Percentiles rank a stretch among this genome's conserved stretches.
Conservation (phyloP, 2,113 vertebrate genomes). For the Halichoerus grypus region DNA sequence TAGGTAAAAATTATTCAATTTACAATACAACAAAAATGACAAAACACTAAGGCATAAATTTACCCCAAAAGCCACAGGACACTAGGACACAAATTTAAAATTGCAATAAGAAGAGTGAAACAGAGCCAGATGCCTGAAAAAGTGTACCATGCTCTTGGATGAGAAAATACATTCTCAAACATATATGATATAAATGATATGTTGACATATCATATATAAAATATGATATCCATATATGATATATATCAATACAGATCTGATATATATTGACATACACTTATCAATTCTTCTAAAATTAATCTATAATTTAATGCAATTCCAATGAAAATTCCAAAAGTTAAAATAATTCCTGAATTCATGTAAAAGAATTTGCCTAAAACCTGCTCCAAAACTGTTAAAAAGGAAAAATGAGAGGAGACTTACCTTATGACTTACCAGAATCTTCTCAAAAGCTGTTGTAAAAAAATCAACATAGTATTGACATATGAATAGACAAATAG, state of each 20-base stretch:
- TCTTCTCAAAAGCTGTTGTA: neutral
- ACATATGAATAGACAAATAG: neutral
- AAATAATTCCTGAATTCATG: neutral
- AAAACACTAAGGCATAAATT: neutral
- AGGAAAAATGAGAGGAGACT: neutral
- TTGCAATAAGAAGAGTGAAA: neutral
- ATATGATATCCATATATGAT: neutral
- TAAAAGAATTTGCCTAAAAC: neutral
- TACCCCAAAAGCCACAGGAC: neutral
- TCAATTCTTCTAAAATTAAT: neutral
- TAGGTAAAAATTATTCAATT: conserved; percentile 13
- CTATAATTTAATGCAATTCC: neutral
- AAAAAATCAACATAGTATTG: neutral
- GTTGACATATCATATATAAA: neutral
- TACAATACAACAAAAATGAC: neutral
- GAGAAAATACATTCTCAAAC: neutral
- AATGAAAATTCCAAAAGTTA: neutral
- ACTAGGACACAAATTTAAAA: neutral
- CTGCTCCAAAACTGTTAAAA: neutral
- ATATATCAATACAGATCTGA: neutral
- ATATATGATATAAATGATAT: neutral
- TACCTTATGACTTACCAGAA: neutral
- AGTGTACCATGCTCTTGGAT: neutral
- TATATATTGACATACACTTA: neutral
- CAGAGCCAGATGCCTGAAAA: neutral